Percentiles rank a stretch among this genome's conserved stretches.
phyloP scores from a whole-genome alignment of 1,140 invertebrate genomes.

The Delia radicum region DNA sequence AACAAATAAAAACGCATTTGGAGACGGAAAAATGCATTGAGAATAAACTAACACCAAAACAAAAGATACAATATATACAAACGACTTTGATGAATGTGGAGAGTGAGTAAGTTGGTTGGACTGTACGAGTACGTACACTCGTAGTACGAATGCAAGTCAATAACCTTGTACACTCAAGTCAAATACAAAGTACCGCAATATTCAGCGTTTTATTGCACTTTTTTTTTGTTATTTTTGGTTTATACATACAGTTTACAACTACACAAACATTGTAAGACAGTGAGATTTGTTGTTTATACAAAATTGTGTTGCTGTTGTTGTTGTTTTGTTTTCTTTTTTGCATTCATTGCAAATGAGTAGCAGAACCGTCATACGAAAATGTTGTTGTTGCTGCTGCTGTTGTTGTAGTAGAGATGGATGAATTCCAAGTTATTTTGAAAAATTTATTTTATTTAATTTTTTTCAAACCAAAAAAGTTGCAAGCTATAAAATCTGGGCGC shows the following conservation, averaged over 20 bases:
- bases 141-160: not conserved
- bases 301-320: too few species aligned
- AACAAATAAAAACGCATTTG: not conserved
- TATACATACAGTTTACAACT: not conserved
- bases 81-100: too few species aligned
- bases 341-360: not conserved
- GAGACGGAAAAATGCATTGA: not conserved
- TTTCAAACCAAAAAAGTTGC: slow-evolving; percentile 23
- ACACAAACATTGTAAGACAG: not conserved
- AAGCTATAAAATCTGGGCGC: slow-evolving; percentile 51
- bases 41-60: not conserved
- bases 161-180: slow-evolving; percentile 6
- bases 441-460: not conserved
- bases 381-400: not conserved
- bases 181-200: slow-evolving; percentile 11
- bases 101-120: not conserved
- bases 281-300: not conserved
- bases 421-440: slow-evolving; percentile 20
- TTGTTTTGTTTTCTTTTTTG: not conserved
- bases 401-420: not conserved
- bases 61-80: not conserved
- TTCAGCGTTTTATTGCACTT: slow-evolving; percentile 30
- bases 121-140: not conserved
- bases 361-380: not conserved
- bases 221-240: slow-evolving; percentile 17